Base-by-base conservation (phyloP, 2,797 vertebrate species). In the Leucoraja ocellata region DNA sequence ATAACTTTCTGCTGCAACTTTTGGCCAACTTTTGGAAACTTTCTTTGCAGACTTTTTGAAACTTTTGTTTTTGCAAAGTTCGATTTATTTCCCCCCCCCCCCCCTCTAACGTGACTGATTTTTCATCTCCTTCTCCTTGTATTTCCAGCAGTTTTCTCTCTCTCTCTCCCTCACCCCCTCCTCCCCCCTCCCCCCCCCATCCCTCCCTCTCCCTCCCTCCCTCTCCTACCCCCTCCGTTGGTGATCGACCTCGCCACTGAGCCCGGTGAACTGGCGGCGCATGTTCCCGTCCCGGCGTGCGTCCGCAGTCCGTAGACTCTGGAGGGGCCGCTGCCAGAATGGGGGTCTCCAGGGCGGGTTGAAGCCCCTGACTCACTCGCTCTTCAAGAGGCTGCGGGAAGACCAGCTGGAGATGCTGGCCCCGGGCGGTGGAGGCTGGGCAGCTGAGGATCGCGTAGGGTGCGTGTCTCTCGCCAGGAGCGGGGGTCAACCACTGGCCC, bases 361-460 rank as follows among this genome's bases (percentile, higher is more conserved):
- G 74, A 95, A 96, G 14, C 93, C 94, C 0, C 93, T 93, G 0
- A 95, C 76, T 0, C 95, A 95, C 0, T 95, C 94, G 25, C 94
- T 96, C 93, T 96, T 96, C 94, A 95, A 95, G 93, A 96, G 95
- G 94, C 94, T 96, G 86, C 95, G 95, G 92, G 95, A 95, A 0
- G 94, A 95, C 86, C 95, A 96, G 32, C 93, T 96, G 94, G 95
- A 95, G 94, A 94, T 94, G 91, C 93, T 96, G 94, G 94, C 94
- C 79, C 79, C 94, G 94, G 94, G 95, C 94, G 1, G 95, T 96
- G 90, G 95, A 95, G 90, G 95, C 94, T 93, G 84, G 0, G 95
- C 95, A 0, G 93, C 94, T 8, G 94, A 94, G 46, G 95, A 95
- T 21, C 94, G 25, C 4, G n/a, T 94, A 0, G 13, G 94, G 93